Evolutionary conservation across 2,797 vertebrate species (phyloP).

Genomic region (Gadopsis bispinosus): DNA sequence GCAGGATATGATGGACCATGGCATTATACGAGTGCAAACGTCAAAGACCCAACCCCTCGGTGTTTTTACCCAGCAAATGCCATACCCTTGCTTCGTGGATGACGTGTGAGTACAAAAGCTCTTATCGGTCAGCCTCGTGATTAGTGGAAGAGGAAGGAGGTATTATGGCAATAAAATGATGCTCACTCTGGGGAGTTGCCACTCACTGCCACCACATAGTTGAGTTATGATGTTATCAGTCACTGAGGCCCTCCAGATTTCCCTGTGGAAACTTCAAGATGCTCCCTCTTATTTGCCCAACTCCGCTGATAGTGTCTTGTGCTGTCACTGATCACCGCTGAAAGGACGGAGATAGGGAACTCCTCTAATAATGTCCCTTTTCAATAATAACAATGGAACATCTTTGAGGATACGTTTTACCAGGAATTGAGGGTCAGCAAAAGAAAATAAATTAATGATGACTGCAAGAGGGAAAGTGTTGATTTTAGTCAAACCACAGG

Average conservation of each 20-base stretch:
- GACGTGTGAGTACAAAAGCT: slow-evolving; percentile 88
- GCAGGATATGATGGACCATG: slow-evolving; percentile 95
- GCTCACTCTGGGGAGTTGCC: slow-evolving; percentile 49
- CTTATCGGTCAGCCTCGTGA: slow-evolving; percentile 44
- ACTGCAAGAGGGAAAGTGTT: slow-evolving; percentile 36
- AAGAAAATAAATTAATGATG: slow-evolving; percentile 24
- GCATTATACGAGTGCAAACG: slow-evolving; percentile 88
- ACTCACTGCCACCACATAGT: slow-evolving; percentile 38
- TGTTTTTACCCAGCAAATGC: slow-evolving; percentile 96
- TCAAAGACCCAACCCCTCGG: slow-evolving; percentile 88
- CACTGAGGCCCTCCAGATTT: slow-evolving; percentile 53
- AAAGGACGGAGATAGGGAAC: neutral
- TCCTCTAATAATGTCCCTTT: slow-evolving; percentile 8
- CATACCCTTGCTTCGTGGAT: slow-evolving; percentile 95
- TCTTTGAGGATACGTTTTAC: slow-evolving; percentile 40
- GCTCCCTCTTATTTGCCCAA: slow-evolving; percentile 40
- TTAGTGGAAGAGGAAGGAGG: slow-evolving; percentile 40
- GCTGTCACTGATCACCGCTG: slow-evolving; percentile 15
- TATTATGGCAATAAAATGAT: slow-evolving; percentile 42
- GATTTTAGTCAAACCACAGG: slow-evolving; percentile 72
- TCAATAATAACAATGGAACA: slow-evolving; percentile 32
- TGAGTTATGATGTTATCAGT: slow-evolving; percentile 56
- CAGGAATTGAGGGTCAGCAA: slow-evolving; percentile 23
- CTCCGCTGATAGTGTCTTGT: slow-evolving; percentile 4
- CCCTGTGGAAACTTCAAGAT: slow-evolving; percentile 52